Evolutionary conservation across 1,140 invertebrate genomes (phyloP).

Genomic region (Pissodes strobi): DNA sequence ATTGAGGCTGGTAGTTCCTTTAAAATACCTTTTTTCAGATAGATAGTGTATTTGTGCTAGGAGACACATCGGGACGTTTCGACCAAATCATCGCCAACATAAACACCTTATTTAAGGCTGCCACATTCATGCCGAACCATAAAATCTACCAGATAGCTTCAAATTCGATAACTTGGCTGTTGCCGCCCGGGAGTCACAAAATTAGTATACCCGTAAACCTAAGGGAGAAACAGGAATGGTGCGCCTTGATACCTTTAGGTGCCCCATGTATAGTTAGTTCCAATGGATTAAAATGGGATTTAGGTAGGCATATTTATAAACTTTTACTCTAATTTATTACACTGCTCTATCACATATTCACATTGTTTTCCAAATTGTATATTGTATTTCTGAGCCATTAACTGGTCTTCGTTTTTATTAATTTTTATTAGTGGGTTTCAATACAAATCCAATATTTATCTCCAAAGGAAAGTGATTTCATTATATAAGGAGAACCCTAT

Average conservation of each 20-base stretch:
- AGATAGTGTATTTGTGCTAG: slow-evolving; percentile 65
- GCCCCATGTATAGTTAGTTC: slow-evolving; percentile 67
- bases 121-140: slow-evolving; percentile 57
- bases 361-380: no score
- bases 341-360: slow-evolving; percentile 13
- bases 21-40: slow-evolving; percentile 61
- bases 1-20: no score
- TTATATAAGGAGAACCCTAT: no score
- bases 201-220: slow-evolving; percentile 66
- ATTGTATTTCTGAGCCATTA: no score
- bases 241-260: slow-evolving; percentile 75
- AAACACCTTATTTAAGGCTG: slow-evolving; percentile 70
- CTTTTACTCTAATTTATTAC: neutral
- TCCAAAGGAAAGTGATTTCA: no score
- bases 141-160: slow-evolving; percentile 66
- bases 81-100: slow-evolving; percentile 82
- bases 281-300: slow-evolving; percentile 83
- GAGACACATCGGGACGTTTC: slow-evolving; percentile 70
- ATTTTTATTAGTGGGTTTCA: no score
- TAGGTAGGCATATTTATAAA: no score
- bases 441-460: no score
- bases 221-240: slow-evolving; percentile 63
- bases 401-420: no score
- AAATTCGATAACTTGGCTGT: slow-evolving; percentile 71
- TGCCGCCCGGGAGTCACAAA: slow-evolving; percentile 66